Base-by-base conservation (phyloP, 2,888 invertebrate genomes). In the Notodromas monacha region DNA sequence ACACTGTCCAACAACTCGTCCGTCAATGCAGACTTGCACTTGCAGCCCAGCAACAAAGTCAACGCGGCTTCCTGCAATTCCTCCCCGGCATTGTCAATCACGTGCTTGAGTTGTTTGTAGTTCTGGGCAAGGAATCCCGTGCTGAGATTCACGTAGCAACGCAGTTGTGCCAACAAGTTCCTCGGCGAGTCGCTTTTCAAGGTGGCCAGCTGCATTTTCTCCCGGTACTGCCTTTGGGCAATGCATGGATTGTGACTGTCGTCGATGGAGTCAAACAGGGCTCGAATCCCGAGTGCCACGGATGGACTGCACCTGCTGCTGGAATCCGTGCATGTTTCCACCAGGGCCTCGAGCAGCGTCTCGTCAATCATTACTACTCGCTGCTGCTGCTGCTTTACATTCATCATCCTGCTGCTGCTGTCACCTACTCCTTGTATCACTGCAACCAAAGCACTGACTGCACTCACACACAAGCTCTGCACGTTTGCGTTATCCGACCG, bases 1-100 rank as follows among this genome's bases (percentile, higher is more conserved):
- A 21, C 21, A 21, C 21, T 21, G 8, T 21, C 21, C 21, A 21
- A 21, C 21, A 21, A 21, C 21, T 21, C 21, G 21, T 21, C 21
- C n/a, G 21, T 21, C 21, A 21, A 21, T 21, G 6, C n/a, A n/a
- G 21, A 21, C n/a, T 21, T 21, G 21, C n/a, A 21, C 8, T 21
- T 21, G 21, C n/a, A 21, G 21, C 21, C n/a, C 8, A 21, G 21
- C 21, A 21, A n/a, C 21, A 21, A 8, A 8, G 6, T 21, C 21
- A 21, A 21, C 6, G 21, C 21, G 6, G 6, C 21, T 21, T 21
- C n/a, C 21, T 21, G 21, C 21, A 21, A n/a, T 21, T n/a, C 21
- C 6, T 8, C 21, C 8, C 21, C n/a, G 6, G 8, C 21, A 21
- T 21, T 21, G 21, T 21, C 21, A 21, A 21, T 21, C n/a, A 21